Conservation (phyloP, 2,888 invertebrate species). For the Cataglyphis altisquamis region DNA sequence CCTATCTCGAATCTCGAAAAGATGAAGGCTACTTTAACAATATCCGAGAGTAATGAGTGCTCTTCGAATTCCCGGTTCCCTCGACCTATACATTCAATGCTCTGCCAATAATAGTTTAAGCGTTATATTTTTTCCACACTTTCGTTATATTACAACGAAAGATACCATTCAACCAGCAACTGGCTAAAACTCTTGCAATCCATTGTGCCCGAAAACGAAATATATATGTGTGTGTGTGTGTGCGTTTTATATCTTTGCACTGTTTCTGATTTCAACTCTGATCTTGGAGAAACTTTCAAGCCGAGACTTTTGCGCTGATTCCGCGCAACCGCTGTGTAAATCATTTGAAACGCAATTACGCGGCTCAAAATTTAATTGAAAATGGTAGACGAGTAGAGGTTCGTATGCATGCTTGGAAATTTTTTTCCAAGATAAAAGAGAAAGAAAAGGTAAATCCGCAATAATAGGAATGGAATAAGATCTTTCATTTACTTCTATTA, state of each 20-base stretch:
- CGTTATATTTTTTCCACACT: slow-evolving; percentile 13
- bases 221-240: background rate
- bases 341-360: slow-evolving; percentile 40
- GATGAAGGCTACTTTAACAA: background rate
- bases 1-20: slow-evolving; percentile 36
- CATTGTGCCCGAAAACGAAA: background rate
- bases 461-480: background rate
- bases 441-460: background rate
- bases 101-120: slow-evolving; percentile 16
- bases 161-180: slow-evolving; percentile 31
- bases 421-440: slow-evolving; percentile 1
- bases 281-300: slow-evolving; percentile 23
- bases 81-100: slow-evolving; percentile 42
- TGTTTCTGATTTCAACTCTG: slow-evolving; percentile 39
- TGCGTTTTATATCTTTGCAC: slow-evolving; percentile 29
- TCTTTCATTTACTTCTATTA: background rate
- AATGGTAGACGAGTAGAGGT: background rate
- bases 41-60: slow-evolving; percentile 25
- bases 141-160: slow-evolving; percentile 18
- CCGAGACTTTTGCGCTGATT: slow-evolving; percentile 20
- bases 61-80: slow-evolving; percentile 28
- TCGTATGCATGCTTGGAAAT: background rate
- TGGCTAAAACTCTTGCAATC: slow-evolving; percentile 1
- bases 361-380: slow-evolving; percentile 33
- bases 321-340: slow-evolving; percentile 25